Evolutionary conservation across 2,888 invertebrate species (phyloP).

Genomic region (Dryocosmus kuriphilus): DNA sequence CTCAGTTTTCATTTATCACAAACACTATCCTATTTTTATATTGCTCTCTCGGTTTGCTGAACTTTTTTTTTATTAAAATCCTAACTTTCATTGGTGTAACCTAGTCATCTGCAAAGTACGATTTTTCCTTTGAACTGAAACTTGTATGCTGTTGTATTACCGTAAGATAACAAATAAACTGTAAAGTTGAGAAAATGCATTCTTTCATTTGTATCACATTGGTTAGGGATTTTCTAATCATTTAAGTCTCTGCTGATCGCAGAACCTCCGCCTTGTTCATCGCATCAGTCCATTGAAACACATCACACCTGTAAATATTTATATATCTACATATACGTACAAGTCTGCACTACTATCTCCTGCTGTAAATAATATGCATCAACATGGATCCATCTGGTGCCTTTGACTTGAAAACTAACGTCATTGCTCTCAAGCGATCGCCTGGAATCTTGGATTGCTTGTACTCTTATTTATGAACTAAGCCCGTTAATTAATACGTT

Average conservation of each 20-base stretch:
- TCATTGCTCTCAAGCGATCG: constrained; percentile 76
- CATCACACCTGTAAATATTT: constrained; percentile 71
- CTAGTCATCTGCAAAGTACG: neutral
- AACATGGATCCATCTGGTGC: constrained; percentile 75
- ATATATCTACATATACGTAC: constrained; percentile 61
- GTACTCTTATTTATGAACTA: constrained; percentile 70
- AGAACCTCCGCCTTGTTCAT: constrained; percentile 68
- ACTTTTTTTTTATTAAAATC: neutral
- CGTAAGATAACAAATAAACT: constrained; percentile 24
- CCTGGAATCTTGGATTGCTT: constrained; percentile 77
- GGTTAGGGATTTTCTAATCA: neutral
- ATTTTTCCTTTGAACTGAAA: neutral
- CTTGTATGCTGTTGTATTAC: constrained; percentile 27
- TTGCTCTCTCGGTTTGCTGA: neutral
- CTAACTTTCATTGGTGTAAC: constrained; percentile 2
- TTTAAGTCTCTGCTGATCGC: constrained; percentile 38
- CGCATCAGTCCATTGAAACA: constrained; percentile 72
- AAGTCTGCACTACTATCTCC: constrained; percentile 71
- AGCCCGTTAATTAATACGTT: constrained; percentile 48
- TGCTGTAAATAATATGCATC: constrained; percentile 77
- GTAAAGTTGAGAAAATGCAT: constrained; percentile 28
- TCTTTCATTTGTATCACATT: constrained; percentile 26
- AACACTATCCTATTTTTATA: neutral
- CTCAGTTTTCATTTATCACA: constrained; percentile 8
- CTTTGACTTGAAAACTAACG: constrained; percentile 74